Evolutionary conservation across 2,113 vertebrate genomes (phyloP), one percentile per base, ranked within the genome.

Genomic region (Tichodroma muraria): DNA sequence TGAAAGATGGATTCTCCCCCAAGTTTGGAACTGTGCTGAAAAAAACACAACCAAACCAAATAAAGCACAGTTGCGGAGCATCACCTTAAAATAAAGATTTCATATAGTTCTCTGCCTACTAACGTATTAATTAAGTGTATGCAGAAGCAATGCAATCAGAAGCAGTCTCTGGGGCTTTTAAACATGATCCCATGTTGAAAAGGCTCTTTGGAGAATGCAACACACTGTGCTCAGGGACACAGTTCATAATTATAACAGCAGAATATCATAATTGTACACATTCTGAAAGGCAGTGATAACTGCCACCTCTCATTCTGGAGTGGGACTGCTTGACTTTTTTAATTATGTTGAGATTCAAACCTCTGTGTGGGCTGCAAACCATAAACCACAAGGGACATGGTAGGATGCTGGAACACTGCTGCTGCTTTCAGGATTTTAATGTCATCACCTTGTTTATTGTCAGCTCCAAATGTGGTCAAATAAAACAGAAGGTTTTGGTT

Each of bases 271-370:
- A 88, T 6, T 80, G 37, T 22, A 69, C 52, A 85, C 72, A 91
- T 86, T 82, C 40, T 79, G 66, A 79, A 83, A 91, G 49, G 81
- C 65, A 86, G 59, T 68, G 77, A 17, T 70, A 97, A 95, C 93
- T 88, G 88, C 85, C 79, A 95, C 59, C 78, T 89, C 64, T 96
- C 3, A 2, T 83, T 88, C 66, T 90, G 57, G 93, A 96, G 28
- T 54, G 73, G 4, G 35, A 65, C 73, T 56, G 83, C 47, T 80
- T 6, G 10, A 90, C 47, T 94, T 92, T 80, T 88, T 50, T 24
- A 95, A 94, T 53, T 65, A 70, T 40, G 35, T 49, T 24, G 8
- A n/a, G 72, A 87, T 89, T 85, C 89, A 78, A 38, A 61, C 6
- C 76, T 75, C 42, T 11, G 3, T 49, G 35, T 84, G 88, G 37